Conservation (phyloP, 2,888 invertebrate genomes). For the Coleophora deauratella region DNA sequence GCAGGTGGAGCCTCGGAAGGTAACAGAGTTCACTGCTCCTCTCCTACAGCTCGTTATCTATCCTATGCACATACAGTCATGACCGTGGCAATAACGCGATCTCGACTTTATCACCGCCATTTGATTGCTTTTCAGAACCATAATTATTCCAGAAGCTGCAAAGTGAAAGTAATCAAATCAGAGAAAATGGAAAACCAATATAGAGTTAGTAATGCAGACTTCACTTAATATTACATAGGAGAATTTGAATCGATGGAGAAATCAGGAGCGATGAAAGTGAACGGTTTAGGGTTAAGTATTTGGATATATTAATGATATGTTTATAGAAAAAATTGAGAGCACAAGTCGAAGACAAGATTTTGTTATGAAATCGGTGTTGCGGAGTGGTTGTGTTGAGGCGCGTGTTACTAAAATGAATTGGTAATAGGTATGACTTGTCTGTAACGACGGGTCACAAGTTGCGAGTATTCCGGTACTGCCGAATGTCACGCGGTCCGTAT, state of each 20-base stretch:
- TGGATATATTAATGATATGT: too few species aligned
- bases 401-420: too few species aligned
- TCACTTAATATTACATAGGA: too few species aligned
- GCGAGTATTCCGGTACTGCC: constrained; percentile 39
- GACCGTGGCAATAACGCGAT: constrained; percentile 29
- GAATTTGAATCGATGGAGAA: too few species aligned
- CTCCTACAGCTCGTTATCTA: constrained; percentile 16
- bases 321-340: too few species aligned
- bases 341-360: constrained; percentile 24
- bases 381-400: constrained; percentile 17
- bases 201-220: constrained; percentile 4
- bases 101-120: constrained; percentile 29
- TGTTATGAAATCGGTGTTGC: constrained; percentile 31
- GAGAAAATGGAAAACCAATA: constrained; percentile 24
- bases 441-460: constrained; percentile 15
- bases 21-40: constrained; percentile 68
- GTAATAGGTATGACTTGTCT: too few species aligned
- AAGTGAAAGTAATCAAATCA: too few species aligned
- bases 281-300: too few species aligned
- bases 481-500: constrained; percentile 26
- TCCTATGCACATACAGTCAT: too few species aligned
- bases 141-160: constrained; percentile 16
- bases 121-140: constrained; percentile 20
- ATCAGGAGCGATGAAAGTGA: too few species aligned
- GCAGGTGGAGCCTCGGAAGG: constrained; percentile 49